A percentile compares a stretch with the other conserved stretches of the same genome.
Conservation (phyloP, 1,140 invertebrate genomes). For the Radopholus similis region DNA sequence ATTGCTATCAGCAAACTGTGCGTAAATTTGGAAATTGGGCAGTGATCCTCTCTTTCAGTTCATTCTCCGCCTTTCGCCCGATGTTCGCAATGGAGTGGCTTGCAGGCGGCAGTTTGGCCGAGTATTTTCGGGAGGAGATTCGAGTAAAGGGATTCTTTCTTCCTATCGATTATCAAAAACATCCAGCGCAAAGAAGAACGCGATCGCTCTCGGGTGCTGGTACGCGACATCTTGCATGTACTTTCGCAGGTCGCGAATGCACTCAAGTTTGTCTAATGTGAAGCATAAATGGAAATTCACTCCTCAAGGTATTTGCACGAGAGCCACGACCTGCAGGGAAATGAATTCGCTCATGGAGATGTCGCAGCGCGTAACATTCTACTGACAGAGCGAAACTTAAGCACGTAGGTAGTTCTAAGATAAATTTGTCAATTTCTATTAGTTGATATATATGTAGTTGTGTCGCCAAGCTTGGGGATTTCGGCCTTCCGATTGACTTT, state of each 20-base stretch:
- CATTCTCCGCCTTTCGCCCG: conserved; percentile 50
- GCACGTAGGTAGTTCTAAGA: conserved; percentile 15
- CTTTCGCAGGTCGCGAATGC: conserved; percentile 47
- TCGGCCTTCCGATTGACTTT: conserved; percentile 45
- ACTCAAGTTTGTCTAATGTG: conserved; percentile 42
- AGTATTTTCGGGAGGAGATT: conserved; percentile 52
- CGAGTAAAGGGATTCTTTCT: conserved; percentile 31
- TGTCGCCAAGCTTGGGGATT: conserved; percentile 50
- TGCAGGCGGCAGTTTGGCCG: conserved; percentile 48
- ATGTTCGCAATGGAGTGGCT: conserved; percentile 59
- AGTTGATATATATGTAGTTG: conserved; percentile 32
- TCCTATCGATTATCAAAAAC: not conserved
- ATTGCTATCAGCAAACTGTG: conserved; percentile 56
- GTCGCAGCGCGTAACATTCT: conserved; percentile 52
- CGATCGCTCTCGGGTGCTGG: conserved; percentile 35
- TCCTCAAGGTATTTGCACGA: conserved; percentile 24
- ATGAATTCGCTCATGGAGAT: conserved; percentile 55
- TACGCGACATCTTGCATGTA: conserved; percentile 46
- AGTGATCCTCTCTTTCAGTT: conserved; percentile 8
- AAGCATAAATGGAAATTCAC: not conserved
- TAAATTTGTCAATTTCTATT: conserved; percentile 2
- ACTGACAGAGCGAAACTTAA: conserved; percentile 40
- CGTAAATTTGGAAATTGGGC: conserved; percentile 1
- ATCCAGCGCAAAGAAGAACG: conserved; percentile 48
- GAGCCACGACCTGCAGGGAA: conserved; percentile 41